These are phyloP conservation scores for Sitodiplosis mosellana DNA, from an alignment of 1,140 invertebrate species.

Conservation along the genomic window DNA sequence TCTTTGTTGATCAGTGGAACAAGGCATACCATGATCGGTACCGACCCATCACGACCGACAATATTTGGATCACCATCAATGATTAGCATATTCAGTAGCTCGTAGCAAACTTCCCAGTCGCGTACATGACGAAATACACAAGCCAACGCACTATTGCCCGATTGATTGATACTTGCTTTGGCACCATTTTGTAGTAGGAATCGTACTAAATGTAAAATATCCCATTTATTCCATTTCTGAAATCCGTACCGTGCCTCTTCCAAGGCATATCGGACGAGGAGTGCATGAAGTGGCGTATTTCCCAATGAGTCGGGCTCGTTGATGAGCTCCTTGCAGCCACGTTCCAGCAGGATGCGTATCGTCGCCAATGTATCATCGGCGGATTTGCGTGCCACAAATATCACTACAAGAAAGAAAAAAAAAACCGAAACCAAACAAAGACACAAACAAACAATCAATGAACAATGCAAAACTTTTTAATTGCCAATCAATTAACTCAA, in stretches of 20 bases:
- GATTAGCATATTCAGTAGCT: constrained; percentile 48
- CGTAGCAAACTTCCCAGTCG: constrained; percentile 61
- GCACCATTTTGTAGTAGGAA: constrained; percentile 44
- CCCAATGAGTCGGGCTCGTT: constrained; percentile 51
- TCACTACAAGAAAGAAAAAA: constrained; percentile 31
- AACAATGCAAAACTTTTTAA: background rate
- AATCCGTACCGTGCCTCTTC: constrained; percentile 51
- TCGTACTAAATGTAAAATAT: constrained; percentile 43
- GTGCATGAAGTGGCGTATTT: constrained; percentile 40
- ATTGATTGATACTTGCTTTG: constrained; percentile 45
- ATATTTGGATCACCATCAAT: constrained; percentile 45
- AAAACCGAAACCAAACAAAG: background rate
- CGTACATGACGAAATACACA: constrained; percentile 50
- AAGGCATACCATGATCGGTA: constrained; percentile 52
- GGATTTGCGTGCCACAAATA: constrained; percentile 40
- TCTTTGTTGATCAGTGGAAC: constrained; percentile 58
- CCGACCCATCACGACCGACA: constrained; percentile 45
- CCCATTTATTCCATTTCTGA: constrained; percentile 53
- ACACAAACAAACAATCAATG: no score
- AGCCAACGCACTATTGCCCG: constrained; percentile 48
- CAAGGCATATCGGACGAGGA: constrained; percentile 50
- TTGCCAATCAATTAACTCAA: no score
- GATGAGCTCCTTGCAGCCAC: constrained; percentile 48
- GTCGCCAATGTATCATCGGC: constrained; percentile 49
- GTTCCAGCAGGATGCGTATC: constrained; percentile 41